Evolutionary conservation across 1,140 invertebrate species (phyloP), one percentile per base, ranked within the genome.

Genomic region (Idris sp.): DNA sequence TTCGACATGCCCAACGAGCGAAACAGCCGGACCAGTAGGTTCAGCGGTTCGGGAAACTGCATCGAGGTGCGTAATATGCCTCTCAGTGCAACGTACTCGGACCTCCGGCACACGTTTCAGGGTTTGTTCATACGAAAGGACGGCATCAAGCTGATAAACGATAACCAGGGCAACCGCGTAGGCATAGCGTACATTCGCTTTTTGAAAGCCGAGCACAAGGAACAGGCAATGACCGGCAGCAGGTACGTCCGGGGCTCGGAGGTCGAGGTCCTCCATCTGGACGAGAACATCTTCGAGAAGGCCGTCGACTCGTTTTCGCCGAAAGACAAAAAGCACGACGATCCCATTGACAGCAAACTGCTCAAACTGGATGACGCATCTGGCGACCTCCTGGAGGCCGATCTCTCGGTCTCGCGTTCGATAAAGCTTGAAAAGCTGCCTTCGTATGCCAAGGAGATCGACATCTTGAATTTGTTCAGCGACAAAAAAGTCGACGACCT

Each of bases 71-170:
- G 89, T 30, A 92, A 93, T 49, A 90, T 93, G 80, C 90, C 91
- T 0, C 83, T 89, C 10, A 91, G 89, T 56, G 89, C 92, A 0
- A 90, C 89, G n/a, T 95, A 95, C 78, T 90, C 90, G 13, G 95
- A 97, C 78, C 86, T 98, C 0, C 88, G 94, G 7, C 90, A 92
- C 44, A 93, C 96, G 62, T 97, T 98, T 81, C 89, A 90, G 3
- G 91, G 92, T 5, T 90, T 93, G 43, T 91, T 91, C 76, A 95
- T 97, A 28, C 91, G 92, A 6, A 93, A 93, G 62, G 92, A 94
- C 78, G 94, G 95, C 2, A 90, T 98, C 19, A 97, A 97, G 84
- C 89, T 97, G 72, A 91, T 95, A 5, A 94, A 93, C 79, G 93
- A 96, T 74, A 90, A 91, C 8, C 90, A 92, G 68, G 95, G 96